phyloP scores from a whole-genome alignment of 1,140 invertebrate genomes.

The Pseudomyrmex dendroicus region DNA sequence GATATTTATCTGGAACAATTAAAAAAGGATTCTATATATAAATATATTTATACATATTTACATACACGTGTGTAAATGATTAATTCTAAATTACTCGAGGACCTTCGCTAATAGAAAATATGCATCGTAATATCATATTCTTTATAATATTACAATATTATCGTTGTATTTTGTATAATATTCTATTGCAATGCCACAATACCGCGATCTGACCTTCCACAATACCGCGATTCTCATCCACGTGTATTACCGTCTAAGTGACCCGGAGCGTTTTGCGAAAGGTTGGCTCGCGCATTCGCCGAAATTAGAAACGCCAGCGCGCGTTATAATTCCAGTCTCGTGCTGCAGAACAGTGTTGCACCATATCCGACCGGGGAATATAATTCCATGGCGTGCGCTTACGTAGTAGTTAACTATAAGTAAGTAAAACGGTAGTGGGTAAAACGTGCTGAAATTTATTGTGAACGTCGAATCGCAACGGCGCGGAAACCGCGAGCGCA shows the following conservation, averaged over 20 bases:
- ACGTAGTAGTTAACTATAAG: conserved; percentile 43
- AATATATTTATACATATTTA: no score
- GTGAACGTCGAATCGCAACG: conserved; percentile 9
- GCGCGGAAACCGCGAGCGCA: conserved; percentile 27
- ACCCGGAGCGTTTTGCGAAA: conserved; percentile 45
- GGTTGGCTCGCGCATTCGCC: conserved; percentile 21
- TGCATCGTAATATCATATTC: conserved; percentile 18
- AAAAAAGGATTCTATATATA: no score
- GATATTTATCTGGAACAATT: no score
- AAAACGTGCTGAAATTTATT: conserved; percentile 49
- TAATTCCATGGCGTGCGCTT: conserved; percentile 27
- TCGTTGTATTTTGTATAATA: conserved; percentile 15
- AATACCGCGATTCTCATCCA: conserved; percentile 17
- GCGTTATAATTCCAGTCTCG: conserved; percentile 42
- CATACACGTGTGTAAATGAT: no score
- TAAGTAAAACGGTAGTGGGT: conserved; percentile 14
- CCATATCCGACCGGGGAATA: conserved; percentile 13
- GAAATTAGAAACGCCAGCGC: conserved; percentile 51
- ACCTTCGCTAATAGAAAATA: no score
- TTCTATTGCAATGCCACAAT: conserved; percentile 4
- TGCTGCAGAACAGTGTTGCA: neutral
- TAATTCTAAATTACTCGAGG: no score
- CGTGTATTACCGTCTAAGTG: conserved; percentile 38
- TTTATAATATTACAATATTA: conserved; percentile 28
- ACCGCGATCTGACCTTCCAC: conserved; percentile 10